Conservation (phyloP, 1,140 invertebrate genomes). For the Mercenaria mercenaria region DNA sequence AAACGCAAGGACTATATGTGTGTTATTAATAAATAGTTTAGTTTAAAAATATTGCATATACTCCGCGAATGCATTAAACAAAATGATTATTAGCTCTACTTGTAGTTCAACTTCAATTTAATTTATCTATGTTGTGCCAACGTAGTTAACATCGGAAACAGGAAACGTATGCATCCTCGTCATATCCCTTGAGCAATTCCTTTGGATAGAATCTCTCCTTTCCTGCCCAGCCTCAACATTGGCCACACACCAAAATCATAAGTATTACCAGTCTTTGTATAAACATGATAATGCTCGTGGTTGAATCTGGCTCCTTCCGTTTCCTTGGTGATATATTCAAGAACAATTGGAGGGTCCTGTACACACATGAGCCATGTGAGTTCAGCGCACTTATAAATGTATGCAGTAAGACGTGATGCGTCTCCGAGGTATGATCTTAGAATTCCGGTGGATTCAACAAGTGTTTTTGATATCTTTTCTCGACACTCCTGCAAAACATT, state of each 20-base stretch:
- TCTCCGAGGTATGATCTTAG: constrained; percentile 18
- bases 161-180: no score
- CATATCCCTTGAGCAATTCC: constrained; percentile 55
- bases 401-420: neutral
- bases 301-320: constrained; percentile 60
- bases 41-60: no score
- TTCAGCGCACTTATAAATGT: constrained; percentile 51
- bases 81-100: no score
- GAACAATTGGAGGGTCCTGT: constrained; percentile 48
- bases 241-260: constrained; percentile 63
- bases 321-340: constrained; percentile 53
- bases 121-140: no score
- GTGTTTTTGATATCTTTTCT: constrained; percentile 20
- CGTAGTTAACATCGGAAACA: no score
- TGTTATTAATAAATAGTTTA: no score
- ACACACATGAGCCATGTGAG: constrained; percentile 56
- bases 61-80: no score
- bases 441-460: constrained; percentile 32
- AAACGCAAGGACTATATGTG: no score
- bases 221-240: constrained; percentile 34
- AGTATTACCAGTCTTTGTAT: constrained; percentile 37
- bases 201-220: constrained; percentile 47
- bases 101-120: no score
- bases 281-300: constrained; percentile 37
- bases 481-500: constrained; percentile 50